phyloP scores from a whole-genome alignment of 2,113 vertebrate genomes.

The Motacilla alba region DNA sequence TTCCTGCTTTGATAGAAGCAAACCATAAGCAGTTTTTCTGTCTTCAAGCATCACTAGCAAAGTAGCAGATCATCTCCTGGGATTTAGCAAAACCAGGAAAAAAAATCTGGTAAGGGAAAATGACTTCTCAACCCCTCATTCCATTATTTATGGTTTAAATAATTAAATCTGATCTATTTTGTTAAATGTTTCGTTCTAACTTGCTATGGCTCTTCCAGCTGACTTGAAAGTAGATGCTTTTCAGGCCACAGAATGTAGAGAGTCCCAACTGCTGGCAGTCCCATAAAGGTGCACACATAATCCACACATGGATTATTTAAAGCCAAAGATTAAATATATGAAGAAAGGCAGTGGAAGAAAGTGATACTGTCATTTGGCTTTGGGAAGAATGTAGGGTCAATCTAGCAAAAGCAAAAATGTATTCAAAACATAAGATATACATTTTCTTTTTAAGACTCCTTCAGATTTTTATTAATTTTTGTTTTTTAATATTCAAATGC shows the following conservation, averaged over 20 bases:
- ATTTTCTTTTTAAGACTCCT: neutral
- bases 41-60: neutral
- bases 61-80: neutral
- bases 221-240: conserved; percentile 27
- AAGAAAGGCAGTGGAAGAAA: neutral
- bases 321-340: neutral
- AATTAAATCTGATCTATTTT: conserved; percentile 35
- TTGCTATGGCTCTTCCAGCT: neutral
- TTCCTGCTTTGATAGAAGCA: neutral
- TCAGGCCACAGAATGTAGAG: neutral
- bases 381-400: neutral
- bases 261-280: neutral
- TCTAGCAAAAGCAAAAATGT: neutral
- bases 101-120: neutral
- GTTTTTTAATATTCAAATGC: neutral
- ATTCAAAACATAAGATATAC: neutral
- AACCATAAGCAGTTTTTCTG: neutral
- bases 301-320: neutral
- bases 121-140: neutral
- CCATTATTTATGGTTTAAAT: conserved; percentile 51
- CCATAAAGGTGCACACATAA: neutral
- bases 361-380: neutral
- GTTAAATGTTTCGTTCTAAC: conserved; percentile 45
- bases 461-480: neutral
- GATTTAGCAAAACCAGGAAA: neutral